Evolutionary conservation across 2,888 invertebrate species (phyloP).

Genomic region (Kuschelorhynchus macadamiae): DNA sequence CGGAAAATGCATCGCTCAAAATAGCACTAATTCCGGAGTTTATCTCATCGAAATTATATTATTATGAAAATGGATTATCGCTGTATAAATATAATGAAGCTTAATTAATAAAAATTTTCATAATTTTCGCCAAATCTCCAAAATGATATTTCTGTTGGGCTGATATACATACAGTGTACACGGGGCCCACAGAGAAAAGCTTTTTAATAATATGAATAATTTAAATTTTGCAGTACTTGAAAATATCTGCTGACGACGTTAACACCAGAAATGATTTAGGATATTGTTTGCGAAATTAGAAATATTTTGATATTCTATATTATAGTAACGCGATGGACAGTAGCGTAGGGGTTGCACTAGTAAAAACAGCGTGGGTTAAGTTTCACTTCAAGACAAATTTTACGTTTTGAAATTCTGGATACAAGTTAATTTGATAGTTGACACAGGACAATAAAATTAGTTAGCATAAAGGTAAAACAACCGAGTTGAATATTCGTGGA

Average conservation of each 20-base stretch:
- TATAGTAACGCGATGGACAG: neutral
- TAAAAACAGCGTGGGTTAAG: no score
- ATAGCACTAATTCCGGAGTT: no score
- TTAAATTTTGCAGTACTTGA: constrained; percentile 20
- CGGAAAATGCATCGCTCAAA: no score
- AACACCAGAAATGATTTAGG: constrained; percentile 32
- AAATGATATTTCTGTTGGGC: constrained; percentile 13
- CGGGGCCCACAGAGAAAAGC: neutral
- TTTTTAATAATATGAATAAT: constrained; percentile 25
- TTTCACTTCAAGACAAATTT: no score
- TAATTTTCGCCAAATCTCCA: constrained; percentile 9
- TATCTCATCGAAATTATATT: no score
- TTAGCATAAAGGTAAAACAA: no score
- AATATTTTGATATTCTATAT: constrained; percentile 15
- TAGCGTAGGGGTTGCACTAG: no score
- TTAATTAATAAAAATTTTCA: constrained; percentile 24
- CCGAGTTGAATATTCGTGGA: no score
- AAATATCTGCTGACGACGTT: constrained; percentile 20
- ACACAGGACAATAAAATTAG: no score
- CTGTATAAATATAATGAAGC: constrained; percentile 10
- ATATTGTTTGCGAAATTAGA: constrained; percentile 25
- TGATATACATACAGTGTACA: neutral
- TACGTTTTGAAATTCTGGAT: no score
- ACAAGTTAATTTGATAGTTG: no score
- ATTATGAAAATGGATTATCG: constrained; percentile 8